phyloP scores from a whole-genome alignment of 2,113 vertebrate genomes.

The Myodes glareolus region DNA sequence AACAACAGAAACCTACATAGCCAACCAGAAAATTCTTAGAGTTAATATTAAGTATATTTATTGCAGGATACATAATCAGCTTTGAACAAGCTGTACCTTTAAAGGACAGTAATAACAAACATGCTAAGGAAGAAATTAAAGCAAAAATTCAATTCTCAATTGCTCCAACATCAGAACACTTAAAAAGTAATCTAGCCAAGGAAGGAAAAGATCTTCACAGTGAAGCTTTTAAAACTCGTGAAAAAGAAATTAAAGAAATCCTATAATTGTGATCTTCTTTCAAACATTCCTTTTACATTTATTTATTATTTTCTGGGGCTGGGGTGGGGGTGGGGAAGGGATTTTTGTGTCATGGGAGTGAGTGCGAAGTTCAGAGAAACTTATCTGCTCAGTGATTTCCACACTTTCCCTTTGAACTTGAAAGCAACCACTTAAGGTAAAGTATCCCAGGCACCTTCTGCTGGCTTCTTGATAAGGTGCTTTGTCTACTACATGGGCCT shows the following conservation, averaged over 20 bases:
- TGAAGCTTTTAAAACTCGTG: background rate
- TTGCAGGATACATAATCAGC: background rate
- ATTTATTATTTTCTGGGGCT: background rate
- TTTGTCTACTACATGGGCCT: conserved; percentile 67
- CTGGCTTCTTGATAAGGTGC: conserved; percentile 72
- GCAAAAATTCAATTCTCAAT: background rate
- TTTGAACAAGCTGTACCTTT: background rate
- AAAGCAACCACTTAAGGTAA: conserved; percentile 70
- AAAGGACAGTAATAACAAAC: background rate
- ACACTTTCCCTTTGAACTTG: conserved; percentile 59
- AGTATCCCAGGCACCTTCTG: conserved; percentile 66
- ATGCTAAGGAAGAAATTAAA: background rate
- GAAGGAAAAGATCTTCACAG: background rate
- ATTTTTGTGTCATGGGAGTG: background rate
- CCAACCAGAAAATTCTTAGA: background rate
- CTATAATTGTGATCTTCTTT: background rate
- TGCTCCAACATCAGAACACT: background rate
- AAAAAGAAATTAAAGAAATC: background rate
- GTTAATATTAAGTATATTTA: background rate
- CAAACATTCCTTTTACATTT: background rate
- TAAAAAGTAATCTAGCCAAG: background rate
- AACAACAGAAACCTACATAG: background rate
- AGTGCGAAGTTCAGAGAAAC: background rate
- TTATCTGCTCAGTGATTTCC: conserved; percentile 69
- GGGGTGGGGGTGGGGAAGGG: background rate